Base-by-base conservation (phyloP, 92 coral and sea anemone genomes). In the Chrysogorgia sp. region DNA sequence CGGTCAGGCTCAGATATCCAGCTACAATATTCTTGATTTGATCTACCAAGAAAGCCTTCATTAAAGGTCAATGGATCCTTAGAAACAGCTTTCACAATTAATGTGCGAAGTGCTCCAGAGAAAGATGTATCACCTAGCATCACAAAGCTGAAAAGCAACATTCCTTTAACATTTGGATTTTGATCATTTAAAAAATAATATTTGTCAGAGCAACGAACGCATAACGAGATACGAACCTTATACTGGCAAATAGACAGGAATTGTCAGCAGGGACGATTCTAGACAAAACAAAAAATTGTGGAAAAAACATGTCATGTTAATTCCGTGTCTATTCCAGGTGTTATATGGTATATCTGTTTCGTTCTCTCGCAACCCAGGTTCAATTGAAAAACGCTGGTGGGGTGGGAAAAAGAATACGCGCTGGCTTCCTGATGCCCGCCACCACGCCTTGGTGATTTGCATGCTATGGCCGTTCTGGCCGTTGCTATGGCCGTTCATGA, bases 211-310 rank as follows among this genome's bases (percentile, higher is more conserved):
- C 24, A 56, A 10, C 24, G 10, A 4, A 0, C 10, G 12, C 24
- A 56, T 23, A 17, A 56, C 12, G 62, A 56, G n/a, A 56, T 56
- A 23, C 2, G 7, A 8, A 94, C 98, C 98, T 94, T 0, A 94
- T 89, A 86, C 98, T 94, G 83, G 98, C 72, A 86, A 94, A 94
- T 40, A 94, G 89, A 57, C 98, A 94, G 34, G 98, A 94, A 80
- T 94, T 94, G 62, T 94, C 97, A 37, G 98, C 97, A 56, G 98
- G 92, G 1, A 94, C 92, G 59, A 81, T 86, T 66, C 98, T 94
- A 61, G 17, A 77, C 6, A 57, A 14, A 41, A 71, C 34, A 67
- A 82, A 82, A 2, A 10, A 63, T n/a, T n/a, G n/a, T n/a, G 40
- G 33, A 67, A 67, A 21, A 24, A 40, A 12, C 14, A 15, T 7